A percentile compares a stretch with the other conserved stretches of the same genome.
Evolutionary conservation across 2,113 vertebrate species (phyloP).

Genomic region (Nothocercus julius): DNA sequence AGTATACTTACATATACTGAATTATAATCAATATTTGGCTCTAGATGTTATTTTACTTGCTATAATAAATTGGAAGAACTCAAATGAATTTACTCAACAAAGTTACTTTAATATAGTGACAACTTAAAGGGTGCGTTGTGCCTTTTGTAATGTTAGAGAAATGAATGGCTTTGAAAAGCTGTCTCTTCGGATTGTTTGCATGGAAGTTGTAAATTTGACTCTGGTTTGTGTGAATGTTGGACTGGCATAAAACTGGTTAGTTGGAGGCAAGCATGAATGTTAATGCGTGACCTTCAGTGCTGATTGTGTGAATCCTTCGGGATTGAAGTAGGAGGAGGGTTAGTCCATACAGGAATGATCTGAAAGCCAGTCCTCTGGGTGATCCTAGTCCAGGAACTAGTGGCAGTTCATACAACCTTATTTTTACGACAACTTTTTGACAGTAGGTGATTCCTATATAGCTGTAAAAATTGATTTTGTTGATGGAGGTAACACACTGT

Average conservation of each 20-base stretch:
- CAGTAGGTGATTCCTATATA: background rate
- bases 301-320: rapidly evolving
- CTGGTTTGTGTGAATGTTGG: background rate
- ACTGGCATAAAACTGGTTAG: rapidly evolving
- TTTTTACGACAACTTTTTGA: rapidly evolving
- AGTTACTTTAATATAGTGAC: background rate
- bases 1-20: background rate
- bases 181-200: rapidly evolving
- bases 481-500: background rate
- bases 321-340: background rate
- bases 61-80: background rate
- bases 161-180: background rate
- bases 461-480: background rate
- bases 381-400: too few relatives aligned
- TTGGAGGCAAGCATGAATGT: background rate
- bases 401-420: too few relatives aligned
- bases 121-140: background rate
- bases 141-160: background rate
- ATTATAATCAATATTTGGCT: background rate
- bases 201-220: background rate
- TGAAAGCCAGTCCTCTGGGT: too few relatives aligned
- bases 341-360: rapidly evolving
- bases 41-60: background rate
- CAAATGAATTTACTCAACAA: background rate
- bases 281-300: background rate